Percentiles rank a stretch among this genome's conserved stretches.
Evolutionary conservation across 2,888 invertebrate genomes (phyloP).

Genomic region (Caenorhabditis angaria): DNA sequence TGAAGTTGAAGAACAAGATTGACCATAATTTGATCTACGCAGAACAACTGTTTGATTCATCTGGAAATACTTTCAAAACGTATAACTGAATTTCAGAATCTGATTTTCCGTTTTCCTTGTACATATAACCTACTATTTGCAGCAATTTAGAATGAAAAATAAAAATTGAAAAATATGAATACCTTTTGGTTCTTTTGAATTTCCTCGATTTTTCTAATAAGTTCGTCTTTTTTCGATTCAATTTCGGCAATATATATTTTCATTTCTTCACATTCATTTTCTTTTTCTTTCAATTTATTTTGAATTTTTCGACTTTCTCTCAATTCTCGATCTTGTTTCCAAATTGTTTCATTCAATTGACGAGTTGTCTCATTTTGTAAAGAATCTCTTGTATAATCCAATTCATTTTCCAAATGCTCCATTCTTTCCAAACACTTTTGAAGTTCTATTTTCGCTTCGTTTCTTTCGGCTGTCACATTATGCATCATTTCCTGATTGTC

Average conservation of each 20-base stretch:
- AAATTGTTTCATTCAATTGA: constrained; percentile 32
- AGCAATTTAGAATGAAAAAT: too few species aligned
- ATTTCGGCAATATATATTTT: constrained; percentile 38
- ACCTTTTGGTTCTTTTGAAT: constrained; percentile 34
- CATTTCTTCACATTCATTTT: constrained; percentile 38
- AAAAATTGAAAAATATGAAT: background rate
- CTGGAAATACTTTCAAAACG: too few species aligned
- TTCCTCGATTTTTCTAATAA: constrained; percentile 47
- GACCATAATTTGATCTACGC: constrained; percentile 50
- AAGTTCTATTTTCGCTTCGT: constrained; percentile 31
- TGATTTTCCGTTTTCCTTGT: too few species aligned
- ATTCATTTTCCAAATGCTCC: constrained; percentile 26
- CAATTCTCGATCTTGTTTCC: constrained; percentile 43
- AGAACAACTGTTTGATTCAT: constrained; percentile 21
- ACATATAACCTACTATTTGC: too few species aligned
- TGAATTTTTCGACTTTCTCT: constrained; percentile 23
- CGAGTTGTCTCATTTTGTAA: constrained; percentile 17
- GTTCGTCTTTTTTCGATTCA: constrained; percentile 49
- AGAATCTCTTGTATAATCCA: constrained; percentile 16
- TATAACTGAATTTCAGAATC: background rate
- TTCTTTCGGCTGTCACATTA: constrained; percentile 26
- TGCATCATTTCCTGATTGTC: constrained; percentile 28
- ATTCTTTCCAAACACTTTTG: constrained; percentile 23
- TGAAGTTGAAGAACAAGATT: constrained; percentile 57
- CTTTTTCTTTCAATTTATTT: constrained; percentile 28